Evolutionary conservation across 2,888 invertebrate genomes (phyloP).

Genomic region (Eudasyphora cyanicolor): DNA sequence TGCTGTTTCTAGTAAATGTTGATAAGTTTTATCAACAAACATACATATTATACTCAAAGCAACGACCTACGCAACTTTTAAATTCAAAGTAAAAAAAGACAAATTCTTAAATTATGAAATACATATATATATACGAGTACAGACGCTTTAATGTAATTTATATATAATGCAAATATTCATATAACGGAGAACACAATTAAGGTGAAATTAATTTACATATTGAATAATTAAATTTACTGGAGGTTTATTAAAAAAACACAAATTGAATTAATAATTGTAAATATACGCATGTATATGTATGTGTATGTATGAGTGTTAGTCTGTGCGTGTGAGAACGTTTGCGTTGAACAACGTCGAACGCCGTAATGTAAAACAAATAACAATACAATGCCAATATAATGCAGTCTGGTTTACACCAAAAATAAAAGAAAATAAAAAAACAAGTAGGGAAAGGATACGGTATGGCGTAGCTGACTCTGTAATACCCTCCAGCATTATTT

Average conservation of each 20-base stretch:
- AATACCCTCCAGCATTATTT: too few relatives aligned
- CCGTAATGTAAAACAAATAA: constrained; percentile 11
- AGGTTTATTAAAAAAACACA: constrained; percentile 73
- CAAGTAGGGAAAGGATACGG: too few relatives aligned
- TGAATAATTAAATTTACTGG: constrained; percentile 76
- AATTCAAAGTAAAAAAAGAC: not conserved
- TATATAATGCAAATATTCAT: constrained; percentile 30
- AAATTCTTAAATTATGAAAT: not conserved
- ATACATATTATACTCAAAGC: not conserved
- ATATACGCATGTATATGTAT: constrained; percentile 42
- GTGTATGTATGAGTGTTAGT: constrained; percentile 9
- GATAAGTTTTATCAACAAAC: not conserved
- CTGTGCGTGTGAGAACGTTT: too few relatives aligned
- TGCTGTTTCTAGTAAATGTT: not conserved
- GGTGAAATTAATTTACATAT: constrained; percentile 76
- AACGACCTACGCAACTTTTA: not conserved
- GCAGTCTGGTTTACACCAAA: not conserved
- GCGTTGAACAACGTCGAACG: not conserved
- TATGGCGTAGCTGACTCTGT: too few relatives aligned
- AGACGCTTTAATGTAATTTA: constrained; percentile 13
- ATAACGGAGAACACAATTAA: constrained; percentile 69
- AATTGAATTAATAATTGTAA: constrained; percentile 43
- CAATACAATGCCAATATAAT: constrained; percentile 15
- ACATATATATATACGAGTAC: too few relatives aligned
- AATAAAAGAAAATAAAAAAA: not conserved